Conservation (phyloP, 2,888 invertebrate genomes). For the Drosophila vallismaia region DNA sequence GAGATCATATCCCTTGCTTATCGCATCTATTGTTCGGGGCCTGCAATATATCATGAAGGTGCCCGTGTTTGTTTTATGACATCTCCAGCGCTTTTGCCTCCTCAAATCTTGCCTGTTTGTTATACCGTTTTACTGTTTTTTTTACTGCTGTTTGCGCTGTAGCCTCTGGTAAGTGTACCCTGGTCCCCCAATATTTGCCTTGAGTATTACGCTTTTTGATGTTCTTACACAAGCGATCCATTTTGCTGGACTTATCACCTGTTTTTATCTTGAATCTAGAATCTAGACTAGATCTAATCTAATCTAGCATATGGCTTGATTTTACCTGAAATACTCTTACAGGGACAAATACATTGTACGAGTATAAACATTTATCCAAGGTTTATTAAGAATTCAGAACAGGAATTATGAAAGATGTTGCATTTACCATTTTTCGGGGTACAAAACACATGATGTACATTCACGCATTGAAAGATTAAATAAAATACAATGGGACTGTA, state of each 20-base stretch:
- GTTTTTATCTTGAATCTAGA: conserved; percentile 15
- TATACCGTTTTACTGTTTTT: not conserved
- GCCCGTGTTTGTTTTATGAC: conserved; percentile 48
- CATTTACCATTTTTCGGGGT: not conserved
- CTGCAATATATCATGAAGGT: conserved; percentile 27
- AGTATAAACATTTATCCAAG: not conserved
- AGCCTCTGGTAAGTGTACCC: conserved; percentile 24
- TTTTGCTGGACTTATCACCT: conserved; percentile 32
- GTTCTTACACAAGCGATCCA: conserved; percentile 22
- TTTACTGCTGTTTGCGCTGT: conserved; percentile 37
- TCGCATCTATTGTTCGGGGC: conserved; percentile 45
- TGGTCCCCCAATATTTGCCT: conserved; percentile 36
- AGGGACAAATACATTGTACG: not conserved
- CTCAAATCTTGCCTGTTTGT: conserved; percentile 36
- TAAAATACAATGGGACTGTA: not conserved
- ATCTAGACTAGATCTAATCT: conserved; percentile 25
- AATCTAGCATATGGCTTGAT: conserved; percentile 6
- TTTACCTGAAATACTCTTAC: not conserved
- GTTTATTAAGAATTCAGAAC: not conserved
- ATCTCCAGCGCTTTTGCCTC: conserved; percentile 28
- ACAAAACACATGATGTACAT: conserved; percentile 25
- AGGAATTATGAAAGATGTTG: not conserved
- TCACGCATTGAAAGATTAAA: not conserved
- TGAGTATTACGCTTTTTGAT: conserved; percentile 21
- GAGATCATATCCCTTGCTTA: conserved; percentile 53